phyloP scores from a whole-genome alignment of 2,888 invertebrate species.

The Folsomia candida region DNA sequence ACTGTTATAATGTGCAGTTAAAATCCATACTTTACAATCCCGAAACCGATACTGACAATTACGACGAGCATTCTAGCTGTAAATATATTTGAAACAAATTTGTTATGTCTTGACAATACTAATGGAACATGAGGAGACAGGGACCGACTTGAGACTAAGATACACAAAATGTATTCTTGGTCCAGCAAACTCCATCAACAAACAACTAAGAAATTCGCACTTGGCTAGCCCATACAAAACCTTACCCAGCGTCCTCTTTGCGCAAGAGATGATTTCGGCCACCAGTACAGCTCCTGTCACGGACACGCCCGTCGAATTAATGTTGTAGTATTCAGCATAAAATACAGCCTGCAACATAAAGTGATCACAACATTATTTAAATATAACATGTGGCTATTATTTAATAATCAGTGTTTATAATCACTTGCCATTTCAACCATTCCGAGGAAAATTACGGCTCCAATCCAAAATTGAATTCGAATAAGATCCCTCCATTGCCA shows the following conservation, averaged over 20 bases:
- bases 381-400: no score
- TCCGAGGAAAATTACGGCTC: conserved; percentile 81
- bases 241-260: conserved; percentile 86
- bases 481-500: conserved; percentile 87
- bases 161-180: no score
- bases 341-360: conserved; percentile 75
- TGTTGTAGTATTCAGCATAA: conserved; percentile 80
- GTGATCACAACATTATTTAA: not conserved
- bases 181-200: no score
- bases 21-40: conserved; percentile 80
- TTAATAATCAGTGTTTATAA: conserved; percentile 1
- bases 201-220: no score
- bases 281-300: conserved; percentile 69
- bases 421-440: conserved; percentile 68
- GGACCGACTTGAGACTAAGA: no score
- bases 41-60: conserved; percentile 91
- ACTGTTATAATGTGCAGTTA: not conserved
- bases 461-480: conserved; percentile 94
- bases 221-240: no score
- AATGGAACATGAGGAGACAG: no score
- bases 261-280: conserved; percentile 87
- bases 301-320: conserved; percentile 67
- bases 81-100: no score
- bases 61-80: conserved; percentile 89
- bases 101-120: no score